Conservation (phyloP, 2,113 vertebrate genomes). For the Neolamprologus ventralis region DNA sequence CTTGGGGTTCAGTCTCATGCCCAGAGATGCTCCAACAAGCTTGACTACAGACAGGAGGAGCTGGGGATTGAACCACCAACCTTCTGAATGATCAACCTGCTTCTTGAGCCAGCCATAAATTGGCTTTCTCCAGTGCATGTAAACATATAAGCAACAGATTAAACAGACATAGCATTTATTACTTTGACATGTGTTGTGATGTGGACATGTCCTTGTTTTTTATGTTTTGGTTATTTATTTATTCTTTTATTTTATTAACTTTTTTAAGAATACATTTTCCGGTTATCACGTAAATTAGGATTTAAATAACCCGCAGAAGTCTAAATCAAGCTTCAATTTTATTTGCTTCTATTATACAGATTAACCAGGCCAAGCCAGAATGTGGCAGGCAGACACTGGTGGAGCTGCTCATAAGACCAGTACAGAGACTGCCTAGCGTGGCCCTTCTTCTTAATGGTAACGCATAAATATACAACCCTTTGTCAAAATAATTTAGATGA, state of each 20-base stretch:
- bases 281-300: neutral
- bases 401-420: constrained; percentile 93
- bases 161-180: neutral
- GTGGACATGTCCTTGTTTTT: neutral
- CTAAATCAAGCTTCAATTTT: neutral
- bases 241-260: neutral
- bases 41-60: neutral
- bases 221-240: neutral
- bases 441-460: constrained; percentile 92
- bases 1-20: neutral
- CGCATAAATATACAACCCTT: neutral
- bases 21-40: neutral
- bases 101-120: neutral
- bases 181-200: neutral
- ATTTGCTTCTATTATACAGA: constrained; percentile 55
- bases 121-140: neutral
- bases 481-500: neutral
- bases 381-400: constrained; percentile 92
- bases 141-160: neutral
- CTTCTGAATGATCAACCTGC: neutral
- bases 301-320: neutral
- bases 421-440: constrained; percentile 94
- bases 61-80: neutral
- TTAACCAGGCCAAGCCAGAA: constrained; percentile 95
- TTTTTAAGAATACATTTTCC: neutral